phyloP scores from a whole-genome alignment of 2,888 invertebrate genomes.

The Syrphus vitripennis region DNA sequence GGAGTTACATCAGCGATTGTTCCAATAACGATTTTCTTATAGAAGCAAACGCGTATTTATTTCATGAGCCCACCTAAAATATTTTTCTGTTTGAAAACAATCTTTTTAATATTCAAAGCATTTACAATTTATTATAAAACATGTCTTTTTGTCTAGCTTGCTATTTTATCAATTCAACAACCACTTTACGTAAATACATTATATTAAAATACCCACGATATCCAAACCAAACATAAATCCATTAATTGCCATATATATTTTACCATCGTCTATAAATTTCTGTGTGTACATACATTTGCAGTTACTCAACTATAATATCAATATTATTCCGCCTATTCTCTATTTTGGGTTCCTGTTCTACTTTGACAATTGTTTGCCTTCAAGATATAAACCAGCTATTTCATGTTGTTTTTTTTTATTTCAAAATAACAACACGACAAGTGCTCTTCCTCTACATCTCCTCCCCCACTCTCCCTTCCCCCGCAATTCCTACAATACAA shows the following conservation, averaged over 20 bases:
- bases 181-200: too few relatives aligned
- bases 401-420: conserved; percentile 23
- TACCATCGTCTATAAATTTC: conserved; percentile 31
- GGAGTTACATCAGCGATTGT: too few relatives aligned
- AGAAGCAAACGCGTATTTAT: too few relatives aligned
- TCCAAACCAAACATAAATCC: conserved; percentile 6
- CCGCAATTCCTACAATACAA: too few relatives aligned
- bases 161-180: background rate
- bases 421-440: conserved; percentile 44
- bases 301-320: conserved; percentile 57
- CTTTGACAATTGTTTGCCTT: conserved; percentile 49
- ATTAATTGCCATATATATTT: conserved; percentile 56
- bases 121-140: background rate
- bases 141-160: background rate
- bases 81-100: too few relatives aligned
- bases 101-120: too few relatives aligned
- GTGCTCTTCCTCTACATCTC: background rate
- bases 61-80: too few relatives aligned
- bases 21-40: too few relatives aligned
- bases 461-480: too few relatives aligned
- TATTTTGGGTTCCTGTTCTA: conserved; percentile 35
- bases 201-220: background rate
- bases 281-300: too few relatives aligned
- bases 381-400: conserved; percentile 16
- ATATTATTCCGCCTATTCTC: conserved; percentile 60